Base-by-base conservation (phyloP, 2,888 invertebrate genomes). In the Unio delphinus region DNA sequence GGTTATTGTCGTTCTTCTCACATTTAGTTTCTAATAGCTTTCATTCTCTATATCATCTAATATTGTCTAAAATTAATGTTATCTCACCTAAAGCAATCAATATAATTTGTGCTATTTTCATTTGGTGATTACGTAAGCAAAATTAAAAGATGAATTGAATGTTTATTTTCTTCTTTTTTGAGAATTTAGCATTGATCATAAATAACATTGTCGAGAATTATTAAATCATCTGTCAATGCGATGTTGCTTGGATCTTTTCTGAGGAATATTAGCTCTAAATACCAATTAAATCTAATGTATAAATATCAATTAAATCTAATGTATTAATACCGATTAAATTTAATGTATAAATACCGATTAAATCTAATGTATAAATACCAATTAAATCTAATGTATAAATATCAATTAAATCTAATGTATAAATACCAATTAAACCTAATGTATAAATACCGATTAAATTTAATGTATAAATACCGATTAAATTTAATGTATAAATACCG, bases 311-410 rank as follows among this genome's bases (percentile, higher is more conserved):
- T 5, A 79, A 23, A 23, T 23, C 23, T 23, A 15, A 11, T 15
- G 15, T 45, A 45, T 45, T n/a, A 69, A 56, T 71, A 80, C 79
- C 80, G 76, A 80, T 79, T 5, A 79, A 23, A 23, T 23, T 0
- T 23, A 15, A 11, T 15, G 15, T 45, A 45, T 45, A 26, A 69
- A 56, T 71, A 80, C 79, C 80, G 78, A 80, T 79, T 5, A 79
- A 0, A 23, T 23, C 0, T 23, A 15, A 11, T 3, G 15, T 45
- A 45, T 45, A 26, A 69, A 56, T 71, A 80, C 78, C 80, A 76
- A 80, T 79, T 5, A 79, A 0, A 23, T 23, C 0, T 23, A 15
- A 11, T 15, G 15, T 45, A 45, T 45, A 26, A 69, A 56, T 71
- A 80, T 78, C 80, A 76, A 80, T 79, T 5, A 79, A 23, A 23